Evolutionary conservation across 2,113 vertebrate genomes (phyloP), one percentile per base, ranked within the genome.

Genomic region (Nesoenas mayeri): DNA sequence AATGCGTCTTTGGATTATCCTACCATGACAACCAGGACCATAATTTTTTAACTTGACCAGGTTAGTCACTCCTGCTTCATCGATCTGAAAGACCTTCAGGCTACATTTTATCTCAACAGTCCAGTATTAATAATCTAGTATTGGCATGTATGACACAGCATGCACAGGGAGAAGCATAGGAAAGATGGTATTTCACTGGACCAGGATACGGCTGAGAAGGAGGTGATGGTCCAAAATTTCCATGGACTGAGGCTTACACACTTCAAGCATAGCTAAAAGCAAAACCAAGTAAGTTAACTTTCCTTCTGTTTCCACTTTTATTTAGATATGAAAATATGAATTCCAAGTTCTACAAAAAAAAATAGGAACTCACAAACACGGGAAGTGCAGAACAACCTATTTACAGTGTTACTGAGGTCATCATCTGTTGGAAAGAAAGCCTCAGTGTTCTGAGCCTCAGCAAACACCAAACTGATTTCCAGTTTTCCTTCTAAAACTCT

Each of bases 401-500:
- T 84, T 92, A 40, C 58, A 40, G 16, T 78, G 21, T 36, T 88
- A 22, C 26, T 44, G 31, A 69, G 32, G 32, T 72, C 71, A 60
- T 28, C 0, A 0, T 34, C 28, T 66, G 34, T 26, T 48, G 40
- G 38, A 86, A 80, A 77, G 83, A 85, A 92, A 96, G 83, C 7
- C 18, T 79, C 24, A 69, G 20, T 4, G 0, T 54, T 70, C 51
- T 65, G 62, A 92, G 65, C 40, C 19, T 66, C 60, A 65, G 31
- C 40, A 88, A 86, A 78, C 22, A 54, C 20, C 22, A 32, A 82
- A 72, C 8, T 42, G 12, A 62, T 89, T 86, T 77, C 51, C 31
- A 44, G 22, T 31, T 78, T 91, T 91, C 60, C 47, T 56, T 89
- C 72, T 54, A 89, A 80, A 95, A 78, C 15, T 72, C 15, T 79